These are phyloP conservation scores for Ylistrum balloti DNA, from an alignment of 1,140 invertebrate species.

Conservation along the genomic window DNA sequence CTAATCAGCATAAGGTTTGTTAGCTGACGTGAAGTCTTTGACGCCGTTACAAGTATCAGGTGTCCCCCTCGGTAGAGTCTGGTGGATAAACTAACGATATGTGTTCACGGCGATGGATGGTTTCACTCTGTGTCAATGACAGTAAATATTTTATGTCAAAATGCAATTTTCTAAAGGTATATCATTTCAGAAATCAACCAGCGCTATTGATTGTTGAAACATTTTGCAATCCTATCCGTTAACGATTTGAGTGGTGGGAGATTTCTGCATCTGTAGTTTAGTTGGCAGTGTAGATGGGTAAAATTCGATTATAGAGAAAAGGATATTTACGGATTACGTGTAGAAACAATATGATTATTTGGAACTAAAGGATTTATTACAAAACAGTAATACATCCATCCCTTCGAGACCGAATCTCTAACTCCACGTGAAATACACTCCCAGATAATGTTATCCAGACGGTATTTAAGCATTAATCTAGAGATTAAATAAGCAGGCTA, in stretches of 20 bases:
- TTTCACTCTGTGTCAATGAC: neutral
- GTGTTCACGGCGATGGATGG: neutral
- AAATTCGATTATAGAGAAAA: neutral
- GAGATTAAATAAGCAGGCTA: neutral
- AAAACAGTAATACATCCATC: neutral
- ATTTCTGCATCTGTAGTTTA: neutral
- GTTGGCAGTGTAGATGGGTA: neutral
- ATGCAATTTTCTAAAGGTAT: conserved; percentile 43
- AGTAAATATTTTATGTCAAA: conserved; percentile 51
- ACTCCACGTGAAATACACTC: neutral
- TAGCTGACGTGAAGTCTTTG: neutral
- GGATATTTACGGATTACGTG: neutral
- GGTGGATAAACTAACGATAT: neutral
- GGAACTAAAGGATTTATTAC: conserved; percentile 15
- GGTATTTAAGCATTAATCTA: neutral
- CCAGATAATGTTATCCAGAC: neutral
- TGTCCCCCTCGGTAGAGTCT: neutral
- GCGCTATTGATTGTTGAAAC: conserved; percentile 18
- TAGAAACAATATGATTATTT: conserved; percentile 21
- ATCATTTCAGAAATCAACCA: conserved; percentile 43
- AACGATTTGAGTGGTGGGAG: neutral
- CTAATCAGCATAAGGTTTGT: neutral
- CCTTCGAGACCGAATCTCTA: neutral
- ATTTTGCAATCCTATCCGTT: conserved; percentile 43
- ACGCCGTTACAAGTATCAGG: neutral